phyloP scores from a whole-genome alignment of 2,797 vertebrate genomes.

The Graptemys geographica region DNA sequence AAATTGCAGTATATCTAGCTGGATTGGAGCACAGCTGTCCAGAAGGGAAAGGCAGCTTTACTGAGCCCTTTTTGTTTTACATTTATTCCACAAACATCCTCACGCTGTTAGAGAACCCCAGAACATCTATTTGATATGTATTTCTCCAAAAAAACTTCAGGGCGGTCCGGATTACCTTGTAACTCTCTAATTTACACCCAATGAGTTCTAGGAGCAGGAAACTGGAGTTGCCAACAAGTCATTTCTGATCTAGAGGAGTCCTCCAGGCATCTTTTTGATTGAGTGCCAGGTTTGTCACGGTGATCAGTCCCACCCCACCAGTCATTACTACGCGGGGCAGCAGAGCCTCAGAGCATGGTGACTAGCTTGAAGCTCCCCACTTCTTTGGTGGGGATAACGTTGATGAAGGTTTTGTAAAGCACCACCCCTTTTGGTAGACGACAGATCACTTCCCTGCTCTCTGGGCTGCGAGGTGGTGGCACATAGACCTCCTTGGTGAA shows the following conservation, averaged over 20 bases:
- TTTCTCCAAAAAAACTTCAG: not conserved
- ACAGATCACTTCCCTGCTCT: conserved; percentile 82
- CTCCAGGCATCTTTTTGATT: no score
- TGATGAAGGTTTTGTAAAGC: conserved; percentile 97
- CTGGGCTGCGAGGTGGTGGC: conserved; percentile 83
- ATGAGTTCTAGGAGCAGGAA: not conserved
- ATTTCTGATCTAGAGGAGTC: not conserved
- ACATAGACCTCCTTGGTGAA: conserved; percentile 95
- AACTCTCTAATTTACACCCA: not conserved
- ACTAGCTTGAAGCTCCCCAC: conserved; percentile 91
- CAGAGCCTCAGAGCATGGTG: conserved; percentile 86
- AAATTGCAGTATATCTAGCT: not conserved
- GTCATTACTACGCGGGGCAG: accelerated
- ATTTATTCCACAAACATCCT: not conserved
- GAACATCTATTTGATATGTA: conserved; percentile 42
- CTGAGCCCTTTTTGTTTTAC: not conserved
- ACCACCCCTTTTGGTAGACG: conserved; percentile 88
- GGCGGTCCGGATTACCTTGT: not conserved
- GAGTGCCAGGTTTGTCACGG: not conserved
- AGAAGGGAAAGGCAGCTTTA: not conserved
- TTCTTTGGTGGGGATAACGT: conserved; percentile 86
- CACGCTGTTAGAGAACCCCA: not conserved
- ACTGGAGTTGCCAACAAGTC: not conserved
- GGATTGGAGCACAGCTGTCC: not conserved
- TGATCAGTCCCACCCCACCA: not conserved